phyloP scores from a whole-genome alignment of 2,113 vertebrate species.

The Hippoglossus stenolepis region DNA sequence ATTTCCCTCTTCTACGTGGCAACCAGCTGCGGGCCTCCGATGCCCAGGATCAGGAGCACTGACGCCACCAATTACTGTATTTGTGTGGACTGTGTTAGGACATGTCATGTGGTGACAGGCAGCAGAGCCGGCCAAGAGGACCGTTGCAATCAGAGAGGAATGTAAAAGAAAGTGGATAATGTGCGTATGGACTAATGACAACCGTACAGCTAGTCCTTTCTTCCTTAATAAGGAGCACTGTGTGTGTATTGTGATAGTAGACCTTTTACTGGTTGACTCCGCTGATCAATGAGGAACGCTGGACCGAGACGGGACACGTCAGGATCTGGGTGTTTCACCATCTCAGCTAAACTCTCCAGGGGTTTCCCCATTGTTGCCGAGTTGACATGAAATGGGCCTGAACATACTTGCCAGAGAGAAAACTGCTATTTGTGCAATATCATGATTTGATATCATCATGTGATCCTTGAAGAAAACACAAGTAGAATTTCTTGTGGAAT shows the following conservation, averaged over 20 bases:
- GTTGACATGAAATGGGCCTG: neutral
- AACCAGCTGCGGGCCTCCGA: conserved; percentile 34
- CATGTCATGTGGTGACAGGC: conserved; percentile 31
- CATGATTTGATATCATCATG: neutral
- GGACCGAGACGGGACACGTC: conserved; percentile 7
- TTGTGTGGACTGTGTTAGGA: conserved; percentile 1
- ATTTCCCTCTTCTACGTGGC: neutral
- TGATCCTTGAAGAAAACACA: too few species aligned
- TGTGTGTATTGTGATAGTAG: neutral
- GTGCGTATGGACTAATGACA: conserved; percentile 25
- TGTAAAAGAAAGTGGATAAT: conserved; percentile 34
- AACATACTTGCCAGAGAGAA: too few species aligned
- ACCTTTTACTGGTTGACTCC: conserved; percentile 24
- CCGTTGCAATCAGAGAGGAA: conserved; percentile 64
- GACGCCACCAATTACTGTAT: conserved; percentile 23
- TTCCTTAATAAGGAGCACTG: conserved; percentile 31
- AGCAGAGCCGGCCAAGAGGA: conserved; percentile 30
- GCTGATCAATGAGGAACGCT: conserved; percentile 1
- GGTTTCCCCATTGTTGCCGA: neutral
- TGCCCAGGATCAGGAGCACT: conserved; percentile 27
- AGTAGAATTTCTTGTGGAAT: too few species aligned
- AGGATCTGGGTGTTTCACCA: neutral
- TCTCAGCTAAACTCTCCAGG: neutral
- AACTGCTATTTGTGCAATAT: neutral
- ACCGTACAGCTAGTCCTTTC: conserved; percentile 8